A percentile compares a stretch with the other conserved stretches of the same genome.
Evolutionary conservation across 2,113 vertebrate genomes (phyloP).

Genomic region (Numida meleagris): DNA sequence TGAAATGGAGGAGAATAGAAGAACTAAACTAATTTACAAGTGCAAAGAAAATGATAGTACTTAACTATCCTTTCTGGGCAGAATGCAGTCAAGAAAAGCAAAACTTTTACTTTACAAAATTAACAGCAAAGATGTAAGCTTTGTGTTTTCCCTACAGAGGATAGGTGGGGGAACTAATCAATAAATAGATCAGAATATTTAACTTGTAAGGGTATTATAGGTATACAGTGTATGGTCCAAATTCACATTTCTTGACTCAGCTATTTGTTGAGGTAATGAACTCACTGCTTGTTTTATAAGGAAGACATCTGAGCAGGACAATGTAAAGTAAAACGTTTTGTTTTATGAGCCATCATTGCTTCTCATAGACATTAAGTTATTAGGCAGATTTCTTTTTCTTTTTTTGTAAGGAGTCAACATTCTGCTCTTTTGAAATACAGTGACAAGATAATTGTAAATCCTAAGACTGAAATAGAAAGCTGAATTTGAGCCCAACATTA

Average conservation of each 20-base stretch:
- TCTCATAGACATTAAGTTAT: background rate
- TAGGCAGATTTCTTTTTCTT: background rate
- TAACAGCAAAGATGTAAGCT: background rate
- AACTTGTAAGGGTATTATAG: background rate
- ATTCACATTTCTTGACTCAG: background rate
- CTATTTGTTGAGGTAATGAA: background rate
- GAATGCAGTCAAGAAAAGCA: background rate
- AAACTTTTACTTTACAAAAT: background rate
- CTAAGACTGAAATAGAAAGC: slow-evolving; percentile 21
- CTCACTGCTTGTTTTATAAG: background rate
- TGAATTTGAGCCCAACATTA: slow-evolving; percentile 4
- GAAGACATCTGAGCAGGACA: background rate
- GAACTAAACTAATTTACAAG: background rate
- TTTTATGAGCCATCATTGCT: background rate
- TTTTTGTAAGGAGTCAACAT: background rate
- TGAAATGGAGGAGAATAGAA: background rate
- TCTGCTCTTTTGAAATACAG: background rate
- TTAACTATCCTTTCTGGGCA: background rate
- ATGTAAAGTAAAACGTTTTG: background rate
- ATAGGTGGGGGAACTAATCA: background rate
- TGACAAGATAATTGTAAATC: slow-evolving; percentile 45
- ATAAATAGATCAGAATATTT: background rate
- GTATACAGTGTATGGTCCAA: background rate
- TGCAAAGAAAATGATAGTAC: background rate
- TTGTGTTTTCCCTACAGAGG: background rate